These are phyloP conservation scores for Knipowitschia caucasica DNA, from an alignment of 2,797 vertebrate species.

Conservation along the genomic window DNA sequence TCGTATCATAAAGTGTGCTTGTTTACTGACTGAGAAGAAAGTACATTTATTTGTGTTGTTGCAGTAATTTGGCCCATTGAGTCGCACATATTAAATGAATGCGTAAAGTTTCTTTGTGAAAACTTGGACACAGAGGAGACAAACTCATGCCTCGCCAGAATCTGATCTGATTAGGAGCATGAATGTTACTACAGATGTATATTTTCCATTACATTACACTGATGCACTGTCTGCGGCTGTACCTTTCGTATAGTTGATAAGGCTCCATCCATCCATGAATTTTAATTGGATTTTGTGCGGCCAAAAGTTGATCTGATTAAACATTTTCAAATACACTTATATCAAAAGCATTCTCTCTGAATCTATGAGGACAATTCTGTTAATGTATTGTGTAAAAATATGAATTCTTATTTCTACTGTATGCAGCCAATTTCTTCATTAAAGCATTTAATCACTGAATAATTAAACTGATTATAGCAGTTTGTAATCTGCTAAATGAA, in stretches of 20 bases:
- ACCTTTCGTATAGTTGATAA: constrained; percentile 4
- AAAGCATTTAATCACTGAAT: constrained; percentile 67
- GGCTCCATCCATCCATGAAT: constrained; percentile 17
- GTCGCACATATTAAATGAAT: not conserved
- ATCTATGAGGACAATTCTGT: constrained; percentile 6
- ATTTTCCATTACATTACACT: constrained; percentile 17
- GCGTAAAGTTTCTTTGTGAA: not conserved
- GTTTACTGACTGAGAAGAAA: too few species aligned
- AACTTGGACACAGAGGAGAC: not conserved
- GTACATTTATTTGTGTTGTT: too few species aligned
- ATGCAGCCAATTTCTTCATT: constrained; percentile 71
- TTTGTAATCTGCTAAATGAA: constrained; percentile 70
- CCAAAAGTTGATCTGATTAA: constrained; percentile 33
- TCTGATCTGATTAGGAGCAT: constrained; percentile 6
- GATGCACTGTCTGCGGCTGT: constrained; percentile 14
- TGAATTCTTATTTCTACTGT: constrained; percentile 55
- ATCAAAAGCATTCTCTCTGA: constrained; percentile 26
- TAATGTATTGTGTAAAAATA: constrained; percentile 51
- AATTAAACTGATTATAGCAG: constrained; percentile 75
- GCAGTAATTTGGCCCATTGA: too few species aligned
- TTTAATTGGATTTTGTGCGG: constrained; percentile 25
- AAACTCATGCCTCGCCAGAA: constrained; percentile 1
- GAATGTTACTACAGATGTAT: constrained; percentile 14
- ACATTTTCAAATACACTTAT: constrained; percentile 23
- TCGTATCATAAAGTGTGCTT: too few species aligned